phyloP scores from a whole-genome alignment of 1,140 invertebrate species.

The Ostrea edulis region DNA sequence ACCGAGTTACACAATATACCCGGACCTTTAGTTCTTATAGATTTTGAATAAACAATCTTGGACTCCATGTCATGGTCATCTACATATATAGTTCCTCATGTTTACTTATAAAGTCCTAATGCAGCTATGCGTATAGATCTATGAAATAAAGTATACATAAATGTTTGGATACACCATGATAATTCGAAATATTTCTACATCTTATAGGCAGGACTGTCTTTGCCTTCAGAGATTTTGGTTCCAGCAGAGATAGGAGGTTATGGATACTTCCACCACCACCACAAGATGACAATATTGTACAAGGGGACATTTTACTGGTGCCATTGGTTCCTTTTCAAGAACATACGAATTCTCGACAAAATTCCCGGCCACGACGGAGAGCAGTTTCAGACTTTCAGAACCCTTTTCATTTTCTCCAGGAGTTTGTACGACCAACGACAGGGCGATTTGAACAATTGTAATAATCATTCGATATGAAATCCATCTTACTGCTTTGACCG shows the following conservation, averaged over 20 bases:
- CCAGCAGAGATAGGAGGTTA: neutral
- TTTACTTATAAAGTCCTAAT: too few relatives aligned
- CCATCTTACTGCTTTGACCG: too few relatives aligned
- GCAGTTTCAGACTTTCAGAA: neutral
- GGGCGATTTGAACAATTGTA: neutral
- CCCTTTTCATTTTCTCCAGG: neutral
- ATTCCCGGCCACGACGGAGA: neutral
- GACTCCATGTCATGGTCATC: too few relatives aligned
- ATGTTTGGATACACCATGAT: neutral
- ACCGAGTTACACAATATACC: too few relatives aligned
- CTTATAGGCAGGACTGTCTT: neutral
- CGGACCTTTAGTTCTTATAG: too few relatives aligned
- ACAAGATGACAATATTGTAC: neutral
- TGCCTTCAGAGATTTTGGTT: conserved; percentile 1
- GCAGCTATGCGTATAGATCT: too few relatives aligned
- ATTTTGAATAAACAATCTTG: too few relatives aligned
- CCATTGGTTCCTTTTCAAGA: neutral
- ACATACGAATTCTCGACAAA: neutral
- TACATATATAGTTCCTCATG: too few relatives aligned
- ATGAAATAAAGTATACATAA: too few relatives aligned
- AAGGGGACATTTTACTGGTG: neutral
- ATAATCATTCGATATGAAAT: neutral
- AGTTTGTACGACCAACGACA: neutral
- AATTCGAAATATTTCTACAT: neutral
- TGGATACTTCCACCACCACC: neutral